phyloP scores from a whole-genome alignment of 2,797 vertebrate species.

The Phaenicophaeus curvirostris region DNA sequence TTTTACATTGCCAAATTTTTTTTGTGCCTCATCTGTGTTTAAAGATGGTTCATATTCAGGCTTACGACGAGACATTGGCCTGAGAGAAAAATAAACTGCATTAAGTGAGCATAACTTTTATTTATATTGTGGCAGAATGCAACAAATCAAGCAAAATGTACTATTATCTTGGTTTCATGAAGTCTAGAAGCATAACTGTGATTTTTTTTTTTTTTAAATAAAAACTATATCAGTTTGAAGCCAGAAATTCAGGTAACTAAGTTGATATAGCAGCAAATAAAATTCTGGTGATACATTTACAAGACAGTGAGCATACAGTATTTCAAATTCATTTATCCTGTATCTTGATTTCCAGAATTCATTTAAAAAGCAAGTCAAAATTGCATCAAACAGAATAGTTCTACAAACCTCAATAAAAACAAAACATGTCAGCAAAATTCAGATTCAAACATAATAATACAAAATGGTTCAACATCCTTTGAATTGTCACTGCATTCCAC shows the following conservation, averaged over 20 bases:
- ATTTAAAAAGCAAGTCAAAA: not conserved
- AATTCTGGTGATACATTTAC: not conserved
- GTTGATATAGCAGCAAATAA: not conserved
- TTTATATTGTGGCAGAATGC: accelerated
- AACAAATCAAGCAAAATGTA: not conserved
- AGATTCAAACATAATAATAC: not conserved
- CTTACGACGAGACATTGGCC: slow-evolving; percentile 84
- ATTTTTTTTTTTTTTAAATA: not conserved
- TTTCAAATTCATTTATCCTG: not conserved
- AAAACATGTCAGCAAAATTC: not conserved
- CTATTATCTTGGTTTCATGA: not conserved
- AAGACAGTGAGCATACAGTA: not conserved
- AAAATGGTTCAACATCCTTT: not conserved
- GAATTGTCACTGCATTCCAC: not conserved
- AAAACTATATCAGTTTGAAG: not conserved
- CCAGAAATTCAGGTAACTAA: not conserved
- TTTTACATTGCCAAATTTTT: slow-evolving; percentile 91
- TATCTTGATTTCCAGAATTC: not conserved
- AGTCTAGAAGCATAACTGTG: not conserved
- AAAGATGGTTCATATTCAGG: slow-evolving; percentile 72
- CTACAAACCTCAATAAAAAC: not conserved
- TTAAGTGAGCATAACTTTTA: not conserved
- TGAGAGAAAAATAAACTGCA: slow-evolving; percentile 32
- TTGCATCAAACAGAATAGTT: not conserved
- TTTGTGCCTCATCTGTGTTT: slow-evolving; percentile 86